Conservation (phyloP, 1,140 invertebrate genomes). For the Drosophila funebris region DNA sequence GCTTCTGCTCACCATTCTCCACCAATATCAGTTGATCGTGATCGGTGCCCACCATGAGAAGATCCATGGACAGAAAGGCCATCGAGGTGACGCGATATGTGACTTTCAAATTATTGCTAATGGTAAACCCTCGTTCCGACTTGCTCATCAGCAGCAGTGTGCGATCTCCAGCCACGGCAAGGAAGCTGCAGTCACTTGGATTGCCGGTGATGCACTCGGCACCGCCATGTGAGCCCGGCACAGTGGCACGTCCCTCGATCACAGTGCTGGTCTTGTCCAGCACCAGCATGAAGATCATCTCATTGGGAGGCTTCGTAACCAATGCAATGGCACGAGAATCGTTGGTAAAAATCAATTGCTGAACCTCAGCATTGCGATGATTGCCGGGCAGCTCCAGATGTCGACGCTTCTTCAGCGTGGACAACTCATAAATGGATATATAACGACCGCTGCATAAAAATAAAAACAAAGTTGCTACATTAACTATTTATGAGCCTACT, state of each 20-base stretch:
- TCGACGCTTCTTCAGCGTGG: conserved; percentile 85
- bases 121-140: conserved; percentile 88
- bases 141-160: conserved; percentile 89
- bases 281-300: conserved; percentile 89
- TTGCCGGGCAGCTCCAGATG: conserved; percentile 85
- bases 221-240: conserved; percentile 84
- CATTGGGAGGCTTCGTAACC: conserved; percentile 89
- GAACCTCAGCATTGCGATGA: conserved; percentile 84
- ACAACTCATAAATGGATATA: conserved; percentile 86
- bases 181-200: conserved; percentile 88
- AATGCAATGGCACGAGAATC: conserved; percentile 89
- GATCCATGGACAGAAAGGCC: conserved; percentile 88
- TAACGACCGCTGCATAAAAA: conserved; percentile 45
- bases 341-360: conserved; percentile 88
- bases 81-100: conserved; percentile 88
- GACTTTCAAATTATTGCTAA: conserved; percentile 90
- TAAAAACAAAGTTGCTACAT: neutral
- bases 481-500: no score
- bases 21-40: conserved; percentile 89
- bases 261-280: conserved; percentile 91
- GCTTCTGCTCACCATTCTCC: conserved; percentile 90
- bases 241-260: conserved; percentile 87
- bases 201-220: conserved; percentile 84
- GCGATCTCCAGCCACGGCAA: conserved; percentile 88
- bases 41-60: conserved; percentile 88